Evolutionary conservation across 1,140 invertebrate genomes (phyloP), one percentile per base, ranked within the genome.

Genomic region (Drosophila pallidifrons): DNA sequence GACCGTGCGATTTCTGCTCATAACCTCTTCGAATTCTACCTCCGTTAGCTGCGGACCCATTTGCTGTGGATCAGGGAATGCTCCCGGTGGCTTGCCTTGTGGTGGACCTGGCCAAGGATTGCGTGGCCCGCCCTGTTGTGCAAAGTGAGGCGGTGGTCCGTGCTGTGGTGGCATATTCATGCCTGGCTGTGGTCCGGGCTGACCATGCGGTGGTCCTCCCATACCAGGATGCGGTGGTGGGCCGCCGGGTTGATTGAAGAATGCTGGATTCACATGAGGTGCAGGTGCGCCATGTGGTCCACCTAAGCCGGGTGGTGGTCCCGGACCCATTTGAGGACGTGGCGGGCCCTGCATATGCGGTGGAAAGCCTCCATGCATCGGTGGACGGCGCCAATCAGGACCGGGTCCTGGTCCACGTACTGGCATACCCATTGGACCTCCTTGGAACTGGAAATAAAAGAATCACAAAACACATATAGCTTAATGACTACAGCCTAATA

Each of bases 1-100:
- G 1, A 99, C 98, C 8, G 98, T 99, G 74, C 98, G 95, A 93
- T 99, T 99, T 77, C 99, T 95, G 58, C 96, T 95, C 97, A 99
- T 99, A 43, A 99, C 98, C 93, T 99, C 99, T 93, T 99, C 98
- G 93, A 99, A 99, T 94, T 99, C 99, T 75, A 96, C 96, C 93
- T 99, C 98, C 72, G 95, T 96, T 20, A 99, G 94, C 35, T 95
- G 95, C 0, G 96, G 95, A 0, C 94, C 94, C 86, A 95, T 94
- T 69, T 93, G 35, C 8, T 38, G 76, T 47, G 93, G 83, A 55
- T 91, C 85, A 5, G 90, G 78, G 59, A 91, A 91, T 0, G 94
- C 94, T 66, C 94, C 94, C 30, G 94, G 94, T 68, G 95, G 95
- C 67, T 94, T 92, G 43, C 79, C 74, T 67, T 91, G 75, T 8